Conservation (phyloP, 2,113 vertebrate species). For the Terrapene triunguis region DNA sequence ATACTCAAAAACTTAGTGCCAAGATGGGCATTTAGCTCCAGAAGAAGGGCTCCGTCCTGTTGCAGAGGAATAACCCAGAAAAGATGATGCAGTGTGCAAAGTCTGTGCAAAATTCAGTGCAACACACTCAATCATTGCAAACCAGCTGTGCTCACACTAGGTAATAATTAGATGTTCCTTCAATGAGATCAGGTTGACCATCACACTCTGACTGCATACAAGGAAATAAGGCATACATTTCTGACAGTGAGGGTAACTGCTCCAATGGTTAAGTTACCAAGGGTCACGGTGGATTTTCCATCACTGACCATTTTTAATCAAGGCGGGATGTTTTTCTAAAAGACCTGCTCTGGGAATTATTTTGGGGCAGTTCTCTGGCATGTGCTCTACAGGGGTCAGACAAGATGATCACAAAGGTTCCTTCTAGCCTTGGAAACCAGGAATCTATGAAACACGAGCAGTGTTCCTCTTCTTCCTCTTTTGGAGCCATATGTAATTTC, state of each 20-base stretch:
- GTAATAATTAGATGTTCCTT: rapidly evolving
- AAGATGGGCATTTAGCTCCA: neutral
- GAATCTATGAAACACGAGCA: neutral
- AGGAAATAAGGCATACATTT: neutral
- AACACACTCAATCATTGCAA: neutral
- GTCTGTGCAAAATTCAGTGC: neutral
- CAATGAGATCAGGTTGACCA: neutral
- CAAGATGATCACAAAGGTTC: neutral
- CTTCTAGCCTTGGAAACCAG: neutral
- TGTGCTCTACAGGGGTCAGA: neutral
- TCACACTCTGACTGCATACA: neutral
- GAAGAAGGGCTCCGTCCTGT: neutral
- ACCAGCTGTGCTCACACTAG: neutral
- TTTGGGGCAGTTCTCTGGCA: neutral
- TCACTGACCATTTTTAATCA: neutral
- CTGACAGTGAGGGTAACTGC: neutral
- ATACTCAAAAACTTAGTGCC: neutral
- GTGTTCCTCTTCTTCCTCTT: neutral
- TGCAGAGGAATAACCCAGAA: neutral
- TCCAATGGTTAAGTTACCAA: neutral
- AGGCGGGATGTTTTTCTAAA: neutral
- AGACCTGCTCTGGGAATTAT: neutral
- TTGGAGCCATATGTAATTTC: neutral
- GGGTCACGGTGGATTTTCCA: too few species aligned
- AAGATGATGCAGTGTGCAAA: neutral